Percentiles rank a stretch among this genome's conserved stretches.
Conservation (phyloP, 2,797 vertebrate genomes). For the Simalia tracyae region DNA sequence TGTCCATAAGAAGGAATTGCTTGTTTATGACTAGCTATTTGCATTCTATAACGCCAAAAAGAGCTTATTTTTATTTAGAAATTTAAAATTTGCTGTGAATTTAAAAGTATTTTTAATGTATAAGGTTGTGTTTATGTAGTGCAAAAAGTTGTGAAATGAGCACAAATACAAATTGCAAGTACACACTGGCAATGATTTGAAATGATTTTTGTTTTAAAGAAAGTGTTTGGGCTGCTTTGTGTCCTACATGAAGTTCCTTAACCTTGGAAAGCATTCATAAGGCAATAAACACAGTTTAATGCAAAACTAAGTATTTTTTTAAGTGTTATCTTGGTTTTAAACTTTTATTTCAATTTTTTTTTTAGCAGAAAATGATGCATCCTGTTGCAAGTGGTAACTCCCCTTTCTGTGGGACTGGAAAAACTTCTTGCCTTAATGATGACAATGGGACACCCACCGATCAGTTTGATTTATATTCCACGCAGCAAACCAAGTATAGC, state of each 20-base stretch:
- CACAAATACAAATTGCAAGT: neutral
- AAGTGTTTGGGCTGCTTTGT: slow-evolving; percentile 16
- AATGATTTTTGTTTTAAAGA: neutral
- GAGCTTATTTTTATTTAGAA: neutral
- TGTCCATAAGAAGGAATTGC: neutral
- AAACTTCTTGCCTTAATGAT: slow-evolving; percentile 90
- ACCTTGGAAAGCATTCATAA: slow-evolving; percentile 32
- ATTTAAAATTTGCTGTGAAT: neutral
- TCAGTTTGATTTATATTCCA: slow-evolving; percentile 91
- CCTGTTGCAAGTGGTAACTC: slow-evolving; percentile 87
- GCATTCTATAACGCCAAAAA: neutral
- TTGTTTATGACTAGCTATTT: neutral
- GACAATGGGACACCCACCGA: slow-evolving; percentile 85
- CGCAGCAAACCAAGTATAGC: slow-evolving; percentile 90
- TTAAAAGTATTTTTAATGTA: slow-evolving; percentile 1
- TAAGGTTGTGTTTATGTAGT: neutral
- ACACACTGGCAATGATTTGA: neutral
- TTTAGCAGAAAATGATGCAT: slow-evolving; percentile 92
- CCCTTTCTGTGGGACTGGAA: slow-evolving; percentile 89
- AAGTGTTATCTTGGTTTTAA: neutral
- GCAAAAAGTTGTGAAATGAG: neutral
- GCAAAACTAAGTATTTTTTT: slow-evolving; percentile 7
- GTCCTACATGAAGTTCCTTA: slow-evolving; percentile 10
- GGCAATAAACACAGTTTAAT: neutral
- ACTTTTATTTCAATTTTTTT: slow-evolving; percentile 35